Conservation (phyloP, 2,797 vertebrate species). For the Monodelphis domestica region DNA sequence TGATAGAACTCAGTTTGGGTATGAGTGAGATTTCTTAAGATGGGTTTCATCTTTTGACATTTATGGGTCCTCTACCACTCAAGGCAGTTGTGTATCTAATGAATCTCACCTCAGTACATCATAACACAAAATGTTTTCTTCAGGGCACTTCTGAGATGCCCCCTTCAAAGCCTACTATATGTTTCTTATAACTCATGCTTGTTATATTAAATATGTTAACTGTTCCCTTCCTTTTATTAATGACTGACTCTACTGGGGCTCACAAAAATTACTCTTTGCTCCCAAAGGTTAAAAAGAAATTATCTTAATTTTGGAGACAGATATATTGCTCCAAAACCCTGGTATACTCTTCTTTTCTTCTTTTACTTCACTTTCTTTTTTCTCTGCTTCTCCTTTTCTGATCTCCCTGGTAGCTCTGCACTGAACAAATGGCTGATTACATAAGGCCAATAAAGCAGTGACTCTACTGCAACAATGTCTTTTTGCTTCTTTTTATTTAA, state of each 20-base stretch:
- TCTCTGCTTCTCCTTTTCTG: background rate
- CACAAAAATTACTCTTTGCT: background rate
- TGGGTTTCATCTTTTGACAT: too few species aligned
- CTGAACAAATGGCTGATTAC: background rate
- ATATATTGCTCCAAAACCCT: background rate
- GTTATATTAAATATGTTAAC: background rate
- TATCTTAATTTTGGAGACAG: background rate
- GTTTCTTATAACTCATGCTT: too few species aligned
- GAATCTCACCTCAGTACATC: background rate
- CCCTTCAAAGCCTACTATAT: conserved; percentile 2
- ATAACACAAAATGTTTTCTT: conserved; percentile 24
- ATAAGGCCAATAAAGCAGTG: background rate
- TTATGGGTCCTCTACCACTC: too few species aligned
- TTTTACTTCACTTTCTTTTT: background rate
- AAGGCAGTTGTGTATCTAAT: too few species aligned
- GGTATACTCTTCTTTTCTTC: background rate
- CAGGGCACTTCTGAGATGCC: conserved; percentile 11
- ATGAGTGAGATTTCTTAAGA: too few species aligned
- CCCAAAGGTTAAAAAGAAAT: background rate
- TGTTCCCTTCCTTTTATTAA: background rate
- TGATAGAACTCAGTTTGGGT: background rate
- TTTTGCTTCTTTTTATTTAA: background rate
- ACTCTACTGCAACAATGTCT: background rate
- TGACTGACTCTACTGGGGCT: background rate
- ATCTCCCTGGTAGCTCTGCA: background rate